phyloP scores from a whole-genome alignment of 2,888 invertebrate species.

The Agonum fuliginosum region DNA sequence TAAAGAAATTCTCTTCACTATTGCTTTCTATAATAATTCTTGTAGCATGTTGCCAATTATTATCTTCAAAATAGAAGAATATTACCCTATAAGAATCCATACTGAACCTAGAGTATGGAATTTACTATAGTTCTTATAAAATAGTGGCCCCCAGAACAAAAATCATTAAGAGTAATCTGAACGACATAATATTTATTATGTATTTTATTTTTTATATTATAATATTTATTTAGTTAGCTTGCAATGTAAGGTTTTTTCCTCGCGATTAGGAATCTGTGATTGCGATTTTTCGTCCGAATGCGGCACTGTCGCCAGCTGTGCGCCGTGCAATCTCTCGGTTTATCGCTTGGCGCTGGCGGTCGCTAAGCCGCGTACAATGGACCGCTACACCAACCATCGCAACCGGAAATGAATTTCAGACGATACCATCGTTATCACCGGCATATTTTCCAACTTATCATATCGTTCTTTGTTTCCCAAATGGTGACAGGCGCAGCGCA shows the following conservation, averaged over 20 bases:
- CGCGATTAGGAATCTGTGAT: not conserved
- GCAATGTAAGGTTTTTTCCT: too few relatives aligned
- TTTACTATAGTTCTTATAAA: too few relatives aligned
- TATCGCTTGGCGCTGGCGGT: conserved; percentile 39
- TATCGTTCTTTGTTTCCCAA: conserved; percentile 37
- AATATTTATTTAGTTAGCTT: too few relatives aligned
- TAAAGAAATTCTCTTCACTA: too few relatives aligned
- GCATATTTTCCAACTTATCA: conserved; percentile 51
- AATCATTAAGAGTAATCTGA: not conserved
- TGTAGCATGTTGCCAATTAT: too few relatives aligned
- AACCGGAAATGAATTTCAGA: conserved; percentile 70
- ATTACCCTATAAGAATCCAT: too few relatives aligned
- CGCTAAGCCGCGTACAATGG: conserved; percentile 67
- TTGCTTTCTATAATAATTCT: too few relatives aligned
- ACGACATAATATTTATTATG: too few relatives aligned
- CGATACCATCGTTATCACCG: conserved; percentile 70
- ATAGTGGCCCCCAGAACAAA: too few relatives aligned
- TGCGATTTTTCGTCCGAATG: conserved; percentile 14
- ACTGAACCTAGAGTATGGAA: too few relatives aligned
- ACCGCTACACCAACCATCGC: conserved; percentile 65
- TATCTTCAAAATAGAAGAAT: too few relatives aligned
- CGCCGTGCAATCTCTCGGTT: conserved; percentile 37
- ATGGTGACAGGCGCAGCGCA: conserved; percentile 32
- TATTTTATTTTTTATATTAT: too few relatives aligned
- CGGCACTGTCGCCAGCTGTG: conserved; percentile 14